Base-by-base conservation (phyloP, 2,113 vertebrate species). In the Procavia capensis region DNA sequence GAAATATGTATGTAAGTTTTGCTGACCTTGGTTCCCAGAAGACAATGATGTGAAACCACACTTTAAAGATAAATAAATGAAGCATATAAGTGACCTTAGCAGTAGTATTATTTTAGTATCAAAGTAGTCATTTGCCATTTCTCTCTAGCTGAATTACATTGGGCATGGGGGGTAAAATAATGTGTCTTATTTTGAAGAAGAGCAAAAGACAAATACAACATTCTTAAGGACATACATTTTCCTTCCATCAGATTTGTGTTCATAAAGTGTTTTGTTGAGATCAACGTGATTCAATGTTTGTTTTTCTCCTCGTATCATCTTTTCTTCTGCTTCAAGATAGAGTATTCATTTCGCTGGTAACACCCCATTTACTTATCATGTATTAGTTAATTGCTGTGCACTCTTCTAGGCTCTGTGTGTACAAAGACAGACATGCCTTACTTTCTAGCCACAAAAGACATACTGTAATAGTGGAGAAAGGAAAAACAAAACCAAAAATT, bases 11-110 rank as follows among this genome's bases (percentile, higher is more conserved):
- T 76, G 54, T 9, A 70, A 63, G 74, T 63, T 93, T 36, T 83
- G n/a, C 36, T 85, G 61, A 66, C 43, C n/a, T 93, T 47, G n/a
- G 66, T 94, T 96, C 61, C 25, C 93, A 31, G 87, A 88, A 96
- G 86, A 92, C 10, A 59, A 47, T 94, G 72, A 39, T 72, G 8
- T 93, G 68, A 93, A 87, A 88, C 61, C 6, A 19, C 70, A 27
- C 34, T 85, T 93, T 61, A 90, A 95, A 95, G 87, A 86, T 91
- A 80, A 87, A 70, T 43, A 70, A 88, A 57, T 22, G 63, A 84
- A 76, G 70, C 85, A 81, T 24, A 29, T n/a, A 74, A 57, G 84
- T 20, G 63, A 10, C 54, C 39, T 82, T 88, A 86, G 29, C 80
- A 61, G 10, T 85, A 27, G 29, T 36, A 57, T 88, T 93, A 5